Conservation (phyloP, 2,888 invertebrate species). For the Lobophora halterata region DNA sequence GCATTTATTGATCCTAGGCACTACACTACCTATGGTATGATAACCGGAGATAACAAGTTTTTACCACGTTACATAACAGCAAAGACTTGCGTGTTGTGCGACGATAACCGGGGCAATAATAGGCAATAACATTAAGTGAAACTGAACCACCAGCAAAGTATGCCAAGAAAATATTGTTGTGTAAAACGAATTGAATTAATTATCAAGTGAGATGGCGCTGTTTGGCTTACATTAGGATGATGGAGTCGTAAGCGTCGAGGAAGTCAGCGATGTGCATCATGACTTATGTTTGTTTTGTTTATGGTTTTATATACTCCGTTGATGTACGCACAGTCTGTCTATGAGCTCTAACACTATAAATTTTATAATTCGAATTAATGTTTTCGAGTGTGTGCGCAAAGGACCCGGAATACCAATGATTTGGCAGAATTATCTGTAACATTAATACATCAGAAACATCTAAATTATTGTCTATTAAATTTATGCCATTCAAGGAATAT, state of each 20-base stretch:
- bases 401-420: too few relatives aligned
- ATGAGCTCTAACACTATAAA: too few relatives aligned
- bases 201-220: too few relatives aligned
- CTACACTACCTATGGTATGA: constrained; percentile 31
- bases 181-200: constrained; percentile 37
- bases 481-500: too few relatives aligned
- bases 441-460: too few relatives aligned
- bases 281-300: constrained; percentile 13
- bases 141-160: constrained; percentile 52
- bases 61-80: constrained; percentile 40
- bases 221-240: constrained; percentile 11
- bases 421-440: too few relatives aligned
- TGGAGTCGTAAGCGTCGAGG: constrained; percentile 15
- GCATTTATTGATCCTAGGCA: constrained; percentile 30
- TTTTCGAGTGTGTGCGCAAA: too few relatives aligned
- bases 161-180: constrained; percentile 54
- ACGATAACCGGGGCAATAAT: constrained; percentile 48
- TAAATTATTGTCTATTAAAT: too few relatives aligned
- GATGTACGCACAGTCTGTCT: constrained; percentile 7
- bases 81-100: constrained; percentile 46
- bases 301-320: neutral
- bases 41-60: constrained; percentile 41
- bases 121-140: constrained; percentile 53
- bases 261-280: constrained; percentile 8
- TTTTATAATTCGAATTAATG: too few relatives aligned